These are phyloP conservation scores for Homalodisca vitripennis DNA, from an alignment of 1,140 invertebrate species.

Conservation along the genomic window DNA sequence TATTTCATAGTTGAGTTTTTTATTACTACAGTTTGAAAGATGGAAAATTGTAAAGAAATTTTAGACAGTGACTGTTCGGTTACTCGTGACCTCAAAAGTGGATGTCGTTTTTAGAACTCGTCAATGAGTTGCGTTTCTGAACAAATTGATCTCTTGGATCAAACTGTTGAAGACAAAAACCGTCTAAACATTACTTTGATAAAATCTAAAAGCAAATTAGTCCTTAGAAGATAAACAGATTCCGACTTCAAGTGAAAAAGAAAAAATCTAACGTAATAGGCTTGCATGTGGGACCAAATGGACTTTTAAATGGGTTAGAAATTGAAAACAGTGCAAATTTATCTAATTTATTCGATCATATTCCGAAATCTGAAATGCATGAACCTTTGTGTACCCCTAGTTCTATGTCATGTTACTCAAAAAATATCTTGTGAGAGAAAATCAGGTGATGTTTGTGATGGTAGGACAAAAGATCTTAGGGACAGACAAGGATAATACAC, in stretches of 20 bases:
- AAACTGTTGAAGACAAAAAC: conserved; percentile 32
- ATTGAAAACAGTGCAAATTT: conserved; percentile 20
- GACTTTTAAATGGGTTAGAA: conserved; percentile 33
- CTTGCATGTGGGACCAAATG: conserved; percentile 31
- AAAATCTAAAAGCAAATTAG: conserved; percentile 16
- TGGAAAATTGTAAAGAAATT: conserved; percentile 29
- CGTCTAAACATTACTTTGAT: conserved; percentile 31
- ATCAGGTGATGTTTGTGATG: conserved; percentile 1
- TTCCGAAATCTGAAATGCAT: conserved; percentile 23
- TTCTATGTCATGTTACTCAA: conserved; percentile 34
- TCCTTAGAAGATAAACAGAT: conserved; percentile 19
- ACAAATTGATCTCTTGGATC: conserved; percentile 27
- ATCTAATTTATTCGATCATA: conserved; percentile 27
- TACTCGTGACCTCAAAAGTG: conserved; percentile 29
- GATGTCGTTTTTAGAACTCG: conserved; percentile 5
- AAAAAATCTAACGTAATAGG: conserved; percentile 17
- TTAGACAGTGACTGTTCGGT: conserved; percentile 24
- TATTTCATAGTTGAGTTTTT: no score
- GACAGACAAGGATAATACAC: conserved; percentile 14
- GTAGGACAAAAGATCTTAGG: neutral
- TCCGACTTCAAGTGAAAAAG: conserved; percentile 22
- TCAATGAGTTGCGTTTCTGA: conserved; percentile 28
- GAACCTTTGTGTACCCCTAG: conserved; percentile 29
- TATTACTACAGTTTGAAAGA: neutral
- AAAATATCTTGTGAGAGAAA: conserved; percentile 22